Percentiles rank a stretch among this genome's conserved stretches.
Evolutionary conservation across 2,888 invertebrate genomes (phyloP).

Genomic region (Lepetodrilus schrolli): DNA sequence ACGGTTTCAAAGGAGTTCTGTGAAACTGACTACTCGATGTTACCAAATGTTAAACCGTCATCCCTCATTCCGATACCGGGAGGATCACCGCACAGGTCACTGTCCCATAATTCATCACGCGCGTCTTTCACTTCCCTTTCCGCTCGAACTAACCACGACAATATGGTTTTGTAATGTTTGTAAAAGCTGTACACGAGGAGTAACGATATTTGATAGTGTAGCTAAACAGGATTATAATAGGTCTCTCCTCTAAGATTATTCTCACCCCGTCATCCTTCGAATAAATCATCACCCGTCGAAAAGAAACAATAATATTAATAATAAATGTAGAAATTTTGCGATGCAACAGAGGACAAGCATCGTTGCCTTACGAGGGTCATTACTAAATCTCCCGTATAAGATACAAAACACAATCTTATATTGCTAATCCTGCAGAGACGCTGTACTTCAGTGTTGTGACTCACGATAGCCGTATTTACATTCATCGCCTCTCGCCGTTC

Average conservation of each 20-base stretch:
- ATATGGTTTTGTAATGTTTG: slow-evolving; percentile 14
- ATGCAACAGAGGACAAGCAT: background rate
- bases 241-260: background rate
- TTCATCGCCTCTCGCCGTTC: too few relatives aligned
- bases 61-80: background rate
- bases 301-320: slow-evolving; percentile 6
- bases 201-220: slow-evolving; percentile 25
- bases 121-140: slow-evolving; percentile 21
- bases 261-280: background rate
- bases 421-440: background rate
- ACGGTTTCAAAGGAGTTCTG: slow-evolving; percentile 6
- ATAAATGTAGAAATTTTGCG: background rate
- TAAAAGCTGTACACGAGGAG: background rate
- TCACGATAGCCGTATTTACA: too few relatives aligned
- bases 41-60: background rate
- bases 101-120: slow-evolving; percentile 15
- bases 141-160: slow-evolving; percentile 2
- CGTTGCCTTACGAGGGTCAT: background rate
- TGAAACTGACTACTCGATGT: background rate
- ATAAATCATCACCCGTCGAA: slow-evolving; percentile 7
- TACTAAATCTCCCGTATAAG: background rate
- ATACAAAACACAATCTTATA: background rate
- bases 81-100: slow-evolving; percentile 1
- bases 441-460: too few relatives aligned
- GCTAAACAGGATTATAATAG: background rate